phyloP scores from a whole-genome alignment of 2,888 invertebrate genomes.

The Troides aeacus region DNA sequence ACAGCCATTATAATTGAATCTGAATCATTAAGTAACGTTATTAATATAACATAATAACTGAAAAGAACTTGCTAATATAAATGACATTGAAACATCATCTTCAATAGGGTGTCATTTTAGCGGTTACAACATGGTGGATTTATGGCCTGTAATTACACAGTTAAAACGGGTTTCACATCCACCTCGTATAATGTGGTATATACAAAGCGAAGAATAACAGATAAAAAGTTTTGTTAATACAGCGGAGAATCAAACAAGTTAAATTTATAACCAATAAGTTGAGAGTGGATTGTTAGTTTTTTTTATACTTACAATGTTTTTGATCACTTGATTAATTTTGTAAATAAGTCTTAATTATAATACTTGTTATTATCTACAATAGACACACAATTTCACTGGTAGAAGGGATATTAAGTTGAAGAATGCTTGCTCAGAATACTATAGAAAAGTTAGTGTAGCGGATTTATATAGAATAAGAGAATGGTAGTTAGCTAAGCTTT shows the following conservation, averaged over 20 bases:
- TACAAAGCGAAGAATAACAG: not conserved
- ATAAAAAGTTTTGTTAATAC: not conserved
- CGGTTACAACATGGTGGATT: slow-evolving; percentile 51
- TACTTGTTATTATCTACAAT: no score
- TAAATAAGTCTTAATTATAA: no score
- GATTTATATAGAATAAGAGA: no score
- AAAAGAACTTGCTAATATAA: not conserved
- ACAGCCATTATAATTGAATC: no score
- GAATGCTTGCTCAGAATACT: no score
- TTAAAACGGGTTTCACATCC: slow-evolving; percentile 40
- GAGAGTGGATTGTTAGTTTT: not conserved
- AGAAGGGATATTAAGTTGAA: no score
- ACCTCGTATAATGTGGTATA: not conserved
- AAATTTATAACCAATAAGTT: not conserved
- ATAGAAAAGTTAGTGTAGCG: no score
- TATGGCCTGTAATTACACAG: slow-evolving; percentile 61
- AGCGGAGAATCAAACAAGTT: not conserved
- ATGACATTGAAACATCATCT: slow-evolving; percentile 25
- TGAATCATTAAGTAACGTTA: no score
- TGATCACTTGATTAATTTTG: no score
- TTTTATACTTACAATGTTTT: not conserved
- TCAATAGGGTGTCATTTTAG: slow-evolving; percentile 39
- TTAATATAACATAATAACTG: not conserved
- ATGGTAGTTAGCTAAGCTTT: no score
- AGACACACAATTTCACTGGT: no score